Conservation (phyloP, 35 echinoderm and acorn worm genomes). For the Diadema setosum region DNA sequence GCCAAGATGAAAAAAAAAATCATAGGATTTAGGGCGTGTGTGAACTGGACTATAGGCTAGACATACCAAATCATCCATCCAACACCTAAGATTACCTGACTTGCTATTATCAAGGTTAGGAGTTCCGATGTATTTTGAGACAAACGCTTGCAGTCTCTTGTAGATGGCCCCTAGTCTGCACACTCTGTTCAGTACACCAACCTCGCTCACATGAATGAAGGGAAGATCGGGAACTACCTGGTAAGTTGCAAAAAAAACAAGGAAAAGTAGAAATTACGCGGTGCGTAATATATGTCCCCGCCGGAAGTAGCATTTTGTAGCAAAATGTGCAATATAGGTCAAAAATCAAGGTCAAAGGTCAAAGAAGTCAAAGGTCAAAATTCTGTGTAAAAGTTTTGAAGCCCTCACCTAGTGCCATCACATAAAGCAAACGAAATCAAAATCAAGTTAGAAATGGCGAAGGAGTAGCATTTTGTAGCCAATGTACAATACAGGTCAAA, state of each 20-base stretch:
- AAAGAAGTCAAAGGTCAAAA: too few species aligned
- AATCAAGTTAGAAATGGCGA: too few species aligned
- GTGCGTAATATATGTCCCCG: background rate
- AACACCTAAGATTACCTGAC: too few species aligned
- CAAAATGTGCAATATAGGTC: background rate
- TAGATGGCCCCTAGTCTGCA: slow-evolving; percentile 73
- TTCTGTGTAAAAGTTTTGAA: background rate
- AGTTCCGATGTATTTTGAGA: slow-evolving; percentile 36
- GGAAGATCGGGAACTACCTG: slow-evolving; percentile 93
- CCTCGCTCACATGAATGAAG: slow-evolving; percentile 75
- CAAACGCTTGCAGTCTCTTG: slow-evolving; percentile 79
- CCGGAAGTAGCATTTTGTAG: background rate
- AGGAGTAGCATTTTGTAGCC: too few species aligned
- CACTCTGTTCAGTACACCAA: slow-evolving; percentile 61
- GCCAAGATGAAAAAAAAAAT: too few species aligned
- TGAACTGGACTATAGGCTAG: too few species aligned
- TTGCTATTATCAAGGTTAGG: background rate
- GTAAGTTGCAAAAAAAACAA: background rate
- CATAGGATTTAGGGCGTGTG: too few species aligned
- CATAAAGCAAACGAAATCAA: background rate
- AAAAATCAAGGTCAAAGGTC: background rate
- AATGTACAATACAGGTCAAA: too few species aligned
- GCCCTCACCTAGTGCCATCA: background rate
- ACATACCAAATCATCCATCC: too few species aligned
- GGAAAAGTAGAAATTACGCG: background rate